These are phyloP conservation scores for Stictonetta naevosa DNA, from an alignment of 2,113 vertebrate species.

Conservation along the genomic window DNA sequence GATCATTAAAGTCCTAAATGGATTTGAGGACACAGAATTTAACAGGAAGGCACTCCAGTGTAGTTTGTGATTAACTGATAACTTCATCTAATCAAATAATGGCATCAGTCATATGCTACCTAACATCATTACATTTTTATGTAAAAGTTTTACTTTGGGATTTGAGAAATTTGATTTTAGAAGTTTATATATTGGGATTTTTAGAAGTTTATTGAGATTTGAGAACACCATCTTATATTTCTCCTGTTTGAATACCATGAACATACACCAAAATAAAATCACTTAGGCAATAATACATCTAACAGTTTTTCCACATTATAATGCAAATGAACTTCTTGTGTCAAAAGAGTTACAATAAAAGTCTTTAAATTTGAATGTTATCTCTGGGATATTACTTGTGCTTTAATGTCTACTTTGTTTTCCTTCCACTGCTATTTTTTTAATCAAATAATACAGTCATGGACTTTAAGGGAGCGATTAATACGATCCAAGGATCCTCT, in stretches of 20 bases:
- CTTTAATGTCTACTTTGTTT: neutral
- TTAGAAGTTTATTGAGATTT: neutral
- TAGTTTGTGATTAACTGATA: neutral
- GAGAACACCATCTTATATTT: neutral
- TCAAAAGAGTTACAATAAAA: neutral
- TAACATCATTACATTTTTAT: neutral
- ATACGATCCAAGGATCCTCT: neutral
- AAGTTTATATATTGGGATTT: neutral
- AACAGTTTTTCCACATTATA: neutral
- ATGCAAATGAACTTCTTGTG: neutral
- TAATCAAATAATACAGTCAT: neutral
- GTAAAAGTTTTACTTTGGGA: neutral
- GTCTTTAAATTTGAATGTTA: neutral
- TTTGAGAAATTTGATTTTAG: neutral
- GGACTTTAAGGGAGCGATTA: neutral
- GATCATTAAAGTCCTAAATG: neutral
- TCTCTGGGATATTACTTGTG: neutral
- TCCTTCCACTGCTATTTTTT: neutral
- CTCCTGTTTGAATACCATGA: neutral
- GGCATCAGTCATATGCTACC: neutral
- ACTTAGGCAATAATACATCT: neutral
- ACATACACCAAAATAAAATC: neutral
- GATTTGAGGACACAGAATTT: neutral
- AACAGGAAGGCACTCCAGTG: neutral
- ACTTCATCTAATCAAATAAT: neutral